These are phyloP conservation scores for Triplophysa yarkandensis DNA, from an alignment of 2,797 vertebrate species.

Conservation along the genomic window DNA sequence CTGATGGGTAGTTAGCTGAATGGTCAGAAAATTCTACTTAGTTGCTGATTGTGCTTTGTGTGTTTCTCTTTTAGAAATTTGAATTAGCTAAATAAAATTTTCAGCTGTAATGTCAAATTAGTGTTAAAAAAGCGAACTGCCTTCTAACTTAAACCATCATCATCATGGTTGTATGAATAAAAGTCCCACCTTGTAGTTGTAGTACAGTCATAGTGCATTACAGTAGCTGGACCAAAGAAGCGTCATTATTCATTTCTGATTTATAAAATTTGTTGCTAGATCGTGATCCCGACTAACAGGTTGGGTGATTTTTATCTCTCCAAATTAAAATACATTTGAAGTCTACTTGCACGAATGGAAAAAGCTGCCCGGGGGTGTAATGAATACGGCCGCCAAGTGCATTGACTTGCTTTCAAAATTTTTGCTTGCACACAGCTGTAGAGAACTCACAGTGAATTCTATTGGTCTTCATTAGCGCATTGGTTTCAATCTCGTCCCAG, in stretches of 20 bases:
- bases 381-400: conserved; percentile 1
- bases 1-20: neutral
- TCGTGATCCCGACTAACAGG: neutral
- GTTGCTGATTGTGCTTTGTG: neutral
- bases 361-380: conserved; percentile 2
- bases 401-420: neutral
- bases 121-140: no score
- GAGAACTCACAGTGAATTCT: neutral
- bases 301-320: neutral
- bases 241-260: neutral
- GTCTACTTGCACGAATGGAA: neutral
- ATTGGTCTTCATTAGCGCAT: neutral
- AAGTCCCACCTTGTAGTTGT: no score
- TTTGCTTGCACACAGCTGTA: neutral
- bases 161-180: no score
- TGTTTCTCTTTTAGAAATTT: neutral
- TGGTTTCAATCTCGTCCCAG: neutral
- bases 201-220: no score
- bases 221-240: neutral
- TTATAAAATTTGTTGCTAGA: neutral
- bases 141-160: no score
- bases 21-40: neutral
- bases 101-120: no score
- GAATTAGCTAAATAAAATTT: no score
- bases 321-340: neutral